Evolutionary conservation across 2,797 vertebrate genomes (phyloP).

Genomic region (Botia almorhae): DNA sequence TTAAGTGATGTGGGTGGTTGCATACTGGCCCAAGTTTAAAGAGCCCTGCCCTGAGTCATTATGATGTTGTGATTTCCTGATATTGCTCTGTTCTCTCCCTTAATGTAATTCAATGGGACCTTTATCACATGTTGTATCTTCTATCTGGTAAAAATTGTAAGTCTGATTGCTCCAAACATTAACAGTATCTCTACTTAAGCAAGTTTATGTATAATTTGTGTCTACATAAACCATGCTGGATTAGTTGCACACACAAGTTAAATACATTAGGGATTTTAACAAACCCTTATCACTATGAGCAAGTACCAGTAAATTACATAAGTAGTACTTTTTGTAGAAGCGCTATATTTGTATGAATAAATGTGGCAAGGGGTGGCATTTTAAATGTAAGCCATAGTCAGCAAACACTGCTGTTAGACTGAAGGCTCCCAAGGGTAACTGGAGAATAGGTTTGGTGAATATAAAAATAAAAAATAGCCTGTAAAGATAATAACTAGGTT

Average conservation of each 20-base stretch:
- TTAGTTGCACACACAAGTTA: too few species aligned
- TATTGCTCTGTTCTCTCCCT: neutral
- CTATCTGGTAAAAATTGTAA: too few species aligned
- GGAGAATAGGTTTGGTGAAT: neutral
- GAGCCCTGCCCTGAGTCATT: neutral
- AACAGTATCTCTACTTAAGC: neutral
- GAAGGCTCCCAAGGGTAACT: slow-evolving; percentile 5
- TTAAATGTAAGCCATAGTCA: neutral
- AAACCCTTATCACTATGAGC: too few species aligned
- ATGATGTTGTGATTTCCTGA: neutral
- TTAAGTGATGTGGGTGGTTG: neutral
- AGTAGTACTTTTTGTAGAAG: slow-evolving; percentile 9
- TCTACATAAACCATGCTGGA: neutral
- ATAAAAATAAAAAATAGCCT: neutral
- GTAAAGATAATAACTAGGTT: neutral
- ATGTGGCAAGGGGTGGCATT: slow-evolving; percentile 15
- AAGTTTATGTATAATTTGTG: neutral
- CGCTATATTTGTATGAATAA: slow-evolving; percentile 18
- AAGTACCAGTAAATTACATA: too few species aligned
- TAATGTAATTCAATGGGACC: neutral
- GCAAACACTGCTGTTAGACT: slow-evolving; percentile 20
- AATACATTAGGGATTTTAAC: too few species aligned
- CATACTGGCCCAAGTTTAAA: neutral
- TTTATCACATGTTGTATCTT: neutral
- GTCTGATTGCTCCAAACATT: neutral